phyloP scores from a whole-genome alignment of 2,797 vertebrate species.

The Pteropus rufus region DNA sequence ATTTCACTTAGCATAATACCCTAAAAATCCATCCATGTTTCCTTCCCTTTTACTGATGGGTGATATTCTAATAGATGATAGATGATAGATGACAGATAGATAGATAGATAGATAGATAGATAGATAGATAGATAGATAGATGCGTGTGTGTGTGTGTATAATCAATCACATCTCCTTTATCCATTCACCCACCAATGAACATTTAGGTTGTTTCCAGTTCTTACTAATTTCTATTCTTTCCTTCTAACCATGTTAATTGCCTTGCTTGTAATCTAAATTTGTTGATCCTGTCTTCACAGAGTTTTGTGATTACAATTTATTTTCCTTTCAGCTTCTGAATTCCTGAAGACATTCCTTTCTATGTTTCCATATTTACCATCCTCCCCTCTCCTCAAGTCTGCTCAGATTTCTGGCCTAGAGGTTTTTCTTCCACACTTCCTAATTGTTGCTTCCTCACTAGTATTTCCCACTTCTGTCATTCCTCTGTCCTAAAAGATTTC shows the following conservation, averaged over 20 bases:
- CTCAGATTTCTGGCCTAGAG: constrained; percentile 46
- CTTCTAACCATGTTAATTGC: background rate
- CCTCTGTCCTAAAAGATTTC: constrained; percentile 16
- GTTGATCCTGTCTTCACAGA: background rate
- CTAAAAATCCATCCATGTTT: background rate
- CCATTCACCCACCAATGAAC: background rate
- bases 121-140: no score
- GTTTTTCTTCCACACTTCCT: constrained; percentile 19
- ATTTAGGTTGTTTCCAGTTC: background rate
- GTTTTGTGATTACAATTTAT: background rate
- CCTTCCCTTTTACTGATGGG: background rate
- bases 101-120: no score
- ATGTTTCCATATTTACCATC: background rate
- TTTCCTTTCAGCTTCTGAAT: constrained; percentile 25
- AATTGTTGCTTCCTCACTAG: background rate
- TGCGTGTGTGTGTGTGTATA: background rate
- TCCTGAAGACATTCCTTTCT: constrained; percentile 3
- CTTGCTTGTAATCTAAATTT: constrained; percentile 10
- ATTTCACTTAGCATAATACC: background rate
- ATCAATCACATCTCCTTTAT: background rate
- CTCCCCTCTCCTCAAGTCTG: background rate
- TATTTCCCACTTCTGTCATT: constrained; percentile 4
- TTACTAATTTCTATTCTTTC: constrained; percentile 27
- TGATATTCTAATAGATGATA: background rate
- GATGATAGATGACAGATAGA: no score